Conservation (phyloP, 2,888 invertebrate species). For the Dysmachus trigonus region DNA sequence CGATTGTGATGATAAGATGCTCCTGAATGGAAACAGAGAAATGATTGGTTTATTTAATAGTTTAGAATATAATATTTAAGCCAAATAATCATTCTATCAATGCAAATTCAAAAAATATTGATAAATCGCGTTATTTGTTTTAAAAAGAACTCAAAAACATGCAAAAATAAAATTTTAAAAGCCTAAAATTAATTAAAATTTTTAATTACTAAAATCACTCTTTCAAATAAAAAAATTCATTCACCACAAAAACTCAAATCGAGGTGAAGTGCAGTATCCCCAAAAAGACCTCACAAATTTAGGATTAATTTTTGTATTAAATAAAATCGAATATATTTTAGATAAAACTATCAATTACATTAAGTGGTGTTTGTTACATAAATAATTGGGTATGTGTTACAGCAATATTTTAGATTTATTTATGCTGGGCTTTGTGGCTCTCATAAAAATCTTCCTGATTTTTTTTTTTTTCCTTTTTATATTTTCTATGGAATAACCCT, state of each 20-base stretch:
- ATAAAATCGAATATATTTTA: no score
- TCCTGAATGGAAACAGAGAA: constrained; percentile 53
- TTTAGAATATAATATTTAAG: not conserved
- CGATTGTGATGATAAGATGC: constrained; percentile 64
- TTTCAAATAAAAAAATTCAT: not conserved
- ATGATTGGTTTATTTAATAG: not conserved
- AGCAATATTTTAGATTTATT: not conserved
- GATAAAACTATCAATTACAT: no score
- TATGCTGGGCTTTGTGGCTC: no score
- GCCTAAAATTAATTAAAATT: not conserved
- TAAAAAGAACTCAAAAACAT: constrained; percentile 16
- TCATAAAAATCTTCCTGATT: no score
- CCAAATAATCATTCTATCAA: not conserved
- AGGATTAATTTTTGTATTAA: no score
- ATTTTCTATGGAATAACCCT: not conserved
- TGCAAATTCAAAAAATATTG: not conserved
- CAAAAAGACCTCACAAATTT: not conserved
- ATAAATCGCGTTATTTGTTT: not conserved
- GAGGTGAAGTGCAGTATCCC: not conserved
- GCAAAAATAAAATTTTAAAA: constrained; percentile 35
- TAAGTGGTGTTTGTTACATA: no score
- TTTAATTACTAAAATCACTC: not conserved
- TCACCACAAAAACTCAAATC: not conserved
- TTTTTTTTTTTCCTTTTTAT: no score
- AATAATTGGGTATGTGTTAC: not conserved